A percentile compares a stretch with the other conserved stretches of the same genome.
These are phyloP conservation scores for Malacoctenus gilli DNA, from an alignment of 2,797 vertebrate species.

Conservation along the genomic window DNA sequence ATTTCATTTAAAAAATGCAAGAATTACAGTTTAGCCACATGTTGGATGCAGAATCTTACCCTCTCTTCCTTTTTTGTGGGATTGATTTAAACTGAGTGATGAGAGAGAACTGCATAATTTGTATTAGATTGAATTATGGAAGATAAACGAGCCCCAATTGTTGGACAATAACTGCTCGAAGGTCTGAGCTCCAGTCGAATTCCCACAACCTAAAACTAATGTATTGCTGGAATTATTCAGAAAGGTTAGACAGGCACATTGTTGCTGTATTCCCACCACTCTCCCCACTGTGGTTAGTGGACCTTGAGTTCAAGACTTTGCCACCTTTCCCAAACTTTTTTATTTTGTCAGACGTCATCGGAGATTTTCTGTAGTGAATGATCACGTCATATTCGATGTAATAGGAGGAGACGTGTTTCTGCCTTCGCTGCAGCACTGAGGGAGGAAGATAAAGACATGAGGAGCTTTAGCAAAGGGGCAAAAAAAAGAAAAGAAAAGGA, in stretches of 20 bases:
- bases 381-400: slow-evolving; percentile 68
- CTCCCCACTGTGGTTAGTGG: slow-evolving; percentile 1
- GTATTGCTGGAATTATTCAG: background rate
- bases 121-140: no score
- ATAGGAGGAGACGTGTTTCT: slow-evolving; percentile 72
- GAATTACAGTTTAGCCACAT: no score
- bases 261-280: background rate
- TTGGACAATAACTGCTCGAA: no score
- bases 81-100: no score
- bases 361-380: slow-evolving; percentile 62
- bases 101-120: no score
- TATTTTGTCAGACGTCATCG: slow-evolving; percentile 68
- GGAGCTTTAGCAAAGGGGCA: slow-evolving; percentile 29
- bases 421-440: slow-evolving; percentile 59
- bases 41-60: no score
- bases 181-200: no score
- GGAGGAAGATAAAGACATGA: slow-evolving; percentile 33
- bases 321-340: slow-evolving; percentile 50
- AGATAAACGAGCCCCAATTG: no score
- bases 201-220: background rate
- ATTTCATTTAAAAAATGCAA: no score
- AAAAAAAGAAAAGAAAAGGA: slow-evolving; percentile 21
- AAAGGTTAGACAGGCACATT: background rate
- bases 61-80: no score
- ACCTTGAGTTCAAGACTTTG: slow-evolving; percentile 27